Evolutionary conservation across 2,113 vertebrate species (phyloP).

Genomic region (Orthonyx spaldingii): DNA sequence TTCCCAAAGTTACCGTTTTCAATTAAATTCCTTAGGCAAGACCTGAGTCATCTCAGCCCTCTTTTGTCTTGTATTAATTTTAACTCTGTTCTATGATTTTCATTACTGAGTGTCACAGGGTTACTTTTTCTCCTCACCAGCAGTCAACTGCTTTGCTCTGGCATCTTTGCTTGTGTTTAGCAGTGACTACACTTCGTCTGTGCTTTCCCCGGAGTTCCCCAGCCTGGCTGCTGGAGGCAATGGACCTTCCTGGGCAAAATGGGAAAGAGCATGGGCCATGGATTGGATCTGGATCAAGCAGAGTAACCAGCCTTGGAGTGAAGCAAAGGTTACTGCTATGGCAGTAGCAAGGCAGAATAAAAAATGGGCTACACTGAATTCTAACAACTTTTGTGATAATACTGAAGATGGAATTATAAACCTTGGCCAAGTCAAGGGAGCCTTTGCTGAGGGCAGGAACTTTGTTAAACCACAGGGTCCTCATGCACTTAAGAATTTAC

Average conservation of each 20-base stretch:
- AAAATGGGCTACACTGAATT: neutral
- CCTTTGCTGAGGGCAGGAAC: neutral
- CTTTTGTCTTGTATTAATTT: neutral
- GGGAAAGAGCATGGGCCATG: rapidly evolving
- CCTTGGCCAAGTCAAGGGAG: neutral
- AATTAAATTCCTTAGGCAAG: constrained; percentile 11
- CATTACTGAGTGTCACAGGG: neutral
- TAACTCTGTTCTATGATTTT: neutral
- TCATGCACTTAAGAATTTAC: neutral
- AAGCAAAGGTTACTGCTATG: neutral
- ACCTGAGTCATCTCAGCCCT: neutral
- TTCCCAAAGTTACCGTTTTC: neutral
- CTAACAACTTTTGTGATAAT: neutral
- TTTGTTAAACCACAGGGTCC: neutral
- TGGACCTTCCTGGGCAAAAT: neutral
- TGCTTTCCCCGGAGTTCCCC: neutral
- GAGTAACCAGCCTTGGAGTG: neutral
- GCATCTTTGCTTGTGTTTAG: neutral
- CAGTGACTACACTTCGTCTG: neutral
- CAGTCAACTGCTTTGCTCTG: neutral
- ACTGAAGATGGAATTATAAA: neutral
- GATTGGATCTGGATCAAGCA: neutral
- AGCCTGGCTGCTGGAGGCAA: neutral
- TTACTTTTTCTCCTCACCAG: neutral
- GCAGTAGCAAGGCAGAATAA: neutral